Evolutionary conservation across 2,888 invertebrate species (phyloP), one percentile per base, ranked within the genome.

Genomic region (Diaprepes abbreviatus): DNA sequence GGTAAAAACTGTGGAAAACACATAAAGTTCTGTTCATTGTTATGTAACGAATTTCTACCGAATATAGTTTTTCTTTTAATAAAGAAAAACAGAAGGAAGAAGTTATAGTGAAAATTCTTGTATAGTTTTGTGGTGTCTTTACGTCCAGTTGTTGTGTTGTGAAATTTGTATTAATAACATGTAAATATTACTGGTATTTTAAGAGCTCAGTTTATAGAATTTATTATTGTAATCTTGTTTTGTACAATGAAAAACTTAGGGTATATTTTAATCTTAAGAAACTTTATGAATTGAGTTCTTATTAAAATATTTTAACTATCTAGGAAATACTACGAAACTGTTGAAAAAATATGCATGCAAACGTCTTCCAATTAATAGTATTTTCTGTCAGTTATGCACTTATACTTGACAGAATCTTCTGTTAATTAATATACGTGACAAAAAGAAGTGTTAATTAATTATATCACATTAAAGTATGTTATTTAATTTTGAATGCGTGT

Each of bases 61-160:
- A 6, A 10, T 33, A 33, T 2, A n/a, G 7, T 33, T 33, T 33
- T 33, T 10, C 33, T 9, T 33, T 33, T 33, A 7, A 33, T 33
- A 9, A n/a, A n/a, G n/a, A n/a, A n/a, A n/a, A n/a, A n/a, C n/a
- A n/a, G n/a, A n/a, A n/a, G n/a, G 21, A 3, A 28, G 7, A 1
- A 48, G 3, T 12, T 2, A 28, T 28, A 24, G 14, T 50, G 14
- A 24, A 50, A 45, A 12, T 50, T 24, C 1, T 28, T 50, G 48
- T 50, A 12, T 24, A 50, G 12, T 38, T 50, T 24, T 40, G n/a
- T n/a, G 7, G 21, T 55, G 21, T 24, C 24, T 36, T 24, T 24
- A 36, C 12, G 55, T 55, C 38, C 21, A 38, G 24, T 55, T 24
- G 24, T 55, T 55, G 54, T 55, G 36, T 55, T 55, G 55, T 55